Evolutionary conservation across 1,140 invertebrate species (phyloP), one percentile per base, ranked within the genome.

Genomic region (Trachymyrmex septentrionalis): DNA sequence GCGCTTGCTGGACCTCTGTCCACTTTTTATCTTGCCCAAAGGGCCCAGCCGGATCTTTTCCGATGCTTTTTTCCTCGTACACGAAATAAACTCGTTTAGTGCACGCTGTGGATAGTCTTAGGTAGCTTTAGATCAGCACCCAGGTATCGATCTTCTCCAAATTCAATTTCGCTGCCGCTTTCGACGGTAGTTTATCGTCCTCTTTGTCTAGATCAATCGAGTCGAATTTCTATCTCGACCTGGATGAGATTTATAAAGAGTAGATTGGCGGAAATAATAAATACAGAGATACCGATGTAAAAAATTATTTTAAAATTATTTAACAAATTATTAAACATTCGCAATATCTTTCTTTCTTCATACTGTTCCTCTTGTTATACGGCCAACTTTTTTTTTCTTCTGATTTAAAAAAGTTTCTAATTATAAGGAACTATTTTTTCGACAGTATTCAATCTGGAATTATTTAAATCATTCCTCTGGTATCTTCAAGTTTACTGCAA

Each of bases 151-250:
- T 61, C 53, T 71, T 75, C 21, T 16, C n/a, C 38, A 44, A 82
- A 82, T 82, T 72, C 67, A 82, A 73, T 82, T 73, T 48, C 19
- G 53, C 38, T 66, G 38, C 53, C n/a, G 34, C n/a, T 80, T 53
- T 82, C 66, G 27, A 2, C 14, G 53, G 5, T 16, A 57, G 50
- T 73, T 72, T 73, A 82, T 72, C n/a, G 34, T 34, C 27, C 38
- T 64, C 59, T 77, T 44, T 63, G 73, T 61, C 57, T 38, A 16
- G 53, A 81, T 48, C 34, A 71, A 27, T 5, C n/a, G 66, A 57
- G 19, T 34, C 38, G 55, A 61, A 71, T 48, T 75, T 69, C 14
- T 16, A 82, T 48, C 21, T 50, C 4, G n/a, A 24, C 12, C n/a
- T 16, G 24, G 3, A 34, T 21, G 21, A 84, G 6, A 61, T 59